A percentile compares a stretch with the other conserved stretches of the same genome.
phyloP scores from a whole-genome alignment of 1,140 invertebrate genomes.

The Bathynomus jamesi region DNA sequence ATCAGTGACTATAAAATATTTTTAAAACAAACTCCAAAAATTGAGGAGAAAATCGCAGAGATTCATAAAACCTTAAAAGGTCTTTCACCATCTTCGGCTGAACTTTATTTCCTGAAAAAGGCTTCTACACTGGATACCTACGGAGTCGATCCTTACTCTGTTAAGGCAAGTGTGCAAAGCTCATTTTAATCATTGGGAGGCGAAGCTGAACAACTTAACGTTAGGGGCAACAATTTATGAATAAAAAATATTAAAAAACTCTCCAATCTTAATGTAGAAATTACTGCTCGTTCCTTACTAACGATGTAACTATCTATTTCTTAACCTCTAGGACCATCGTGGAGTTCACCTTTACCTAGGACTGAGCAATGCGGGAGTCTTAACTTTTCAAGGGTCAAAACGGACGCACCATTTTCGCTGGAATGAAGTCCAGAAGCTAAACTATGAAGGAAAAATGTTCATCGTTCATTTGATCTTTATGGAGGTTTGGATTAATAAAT shows the following conservation, averaged over 20 bases:
- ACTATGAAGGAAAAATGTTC: slow-evolving; percentile 97
- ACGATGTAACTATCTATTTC: too few relatives aligned
- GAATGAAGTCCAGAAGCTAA: slow-evolving; percentile 90
- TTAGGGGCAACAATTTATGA: too few relatives aligned
- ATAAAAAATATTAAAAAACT: too few relatives aligned
- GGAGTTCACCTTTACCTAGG: slow-evolving; percentile 85
- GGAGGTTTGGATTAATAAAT: slow-evolving; percentile 52
- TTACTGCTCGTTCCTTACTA: too few relatives aligned
- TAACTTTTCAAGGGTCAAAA: slow-evolving; percentile 86
- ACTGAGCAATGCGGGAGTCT: slow-evolving; percentile 87
- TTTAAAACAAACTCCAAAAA: slow-evolving; percentile 77
- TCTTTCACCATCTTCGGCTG: slow-evolving; percentile 63
- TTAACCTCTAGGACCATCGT: slow-evolving; percentile 65
- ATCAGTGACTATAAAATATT: slow-evolving; percentile 82
- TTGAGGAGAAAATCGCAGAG: slow-evolving; percentile 84
- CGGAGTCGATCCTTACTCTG: slow-evolving; percentile 93
- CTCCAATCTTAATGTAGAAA: too few relatives aligned
- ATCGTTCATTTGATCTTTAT: slow-evolving; percentile 76
- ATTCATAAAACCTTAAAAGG: slow-evolving; percentile 67
- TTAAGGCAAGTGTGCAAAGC: slow-evolving; percentile 62
- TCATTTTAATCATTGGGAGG: too few relatives aligned
- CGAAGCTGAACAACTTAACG: too few relatives aligned
- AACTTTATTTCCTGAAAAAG: slow-evolving; percentile 75
- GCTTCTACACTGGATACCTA: slow-evolving; percentile 88
- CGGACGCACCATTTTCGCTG: slow-evolving; percentile 92